Evolutionary conservation across 2,797 vertebrate species (phyloP).

Genomic region (Myotis daubentonii): DNA sequence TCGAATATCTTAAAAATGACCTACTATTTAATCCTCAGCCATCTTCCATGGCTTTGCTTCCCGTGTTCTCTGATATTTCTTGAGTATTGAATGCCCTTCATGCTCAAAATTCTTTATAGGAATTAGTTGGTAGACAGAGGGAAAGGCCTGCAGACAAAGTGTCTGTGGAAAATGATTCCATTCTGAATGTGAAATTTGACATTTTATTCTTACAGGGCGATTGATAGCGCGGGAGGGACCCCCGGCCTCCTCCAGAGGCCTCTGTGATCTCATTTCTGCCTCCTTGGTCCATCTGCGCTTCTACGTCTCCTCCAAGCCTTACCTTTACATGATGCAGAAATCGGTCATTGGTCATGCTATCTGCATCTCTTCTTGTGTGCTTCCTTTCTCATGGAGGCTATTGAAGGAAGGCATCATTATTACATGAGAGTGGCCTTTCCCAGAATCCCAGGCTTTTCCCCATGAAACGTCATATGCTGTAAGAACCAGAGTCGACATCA

Average conservation of each 20-base stretch:
- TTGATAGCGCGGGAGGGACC: neutral
- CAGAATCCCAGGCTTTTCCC: constrained; percentile 30
- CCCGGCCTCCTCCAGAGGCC: neutral
- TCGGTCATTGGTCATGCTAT: neutral
- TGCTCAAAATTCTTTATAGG: neutral
- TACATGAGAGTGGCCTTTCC: neutral
- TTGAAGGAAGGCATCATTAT: neutral
- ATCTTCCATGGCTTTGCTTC: neutral
- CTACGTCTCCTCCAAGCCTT: neutral
- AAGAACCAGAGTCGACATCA: constrained; percentile 14
- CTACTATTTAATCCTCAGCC: neutral
- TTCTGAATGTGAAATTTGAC: neutral
- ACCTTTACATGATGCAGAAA: neutral
- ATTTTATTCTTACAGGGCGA: constrained; percentile 28
- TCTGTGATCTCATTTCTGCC: neutral
- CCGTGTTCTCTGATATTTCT: neutral
- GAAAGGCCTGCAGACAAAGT: neutral
- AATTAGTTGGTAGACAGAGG: neutral
- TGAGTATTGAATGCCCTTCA: neutral
- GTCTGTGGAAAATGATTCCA: neutral
- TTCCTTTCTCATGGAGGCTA: constrained; percentile 20
- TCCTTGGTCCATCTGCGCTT: neutral
- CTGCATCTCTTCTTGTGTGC: neutral
- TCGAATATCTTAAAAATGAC: neutral
- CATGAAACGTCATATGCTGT: constrained; percentile 21